Conservation (phyloP, 2,888 invertebrate genomes). For the Sarcophaga subvicina region DNA sequence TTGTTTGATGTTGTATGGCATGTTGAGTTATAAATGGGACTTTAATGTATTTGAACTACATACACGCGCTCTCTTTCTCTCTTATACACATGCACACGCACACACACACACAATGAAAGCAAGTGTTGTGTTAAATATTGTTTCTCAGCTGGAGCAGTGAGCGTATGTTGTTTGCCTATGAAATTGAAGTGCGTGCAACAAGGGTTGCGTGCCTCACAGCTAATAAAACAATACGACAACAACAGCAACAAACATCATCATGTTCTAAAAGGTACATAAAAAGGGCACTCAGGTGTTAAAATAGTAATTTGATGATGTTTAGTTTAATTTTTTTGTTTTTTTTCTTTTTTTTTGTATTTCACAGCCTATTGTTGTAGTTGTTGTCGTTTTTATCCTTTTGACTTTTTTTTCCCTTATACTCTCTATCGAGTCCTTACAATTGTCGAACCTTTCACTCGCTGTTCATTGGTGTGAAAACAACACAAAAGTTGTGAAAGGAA, state of each 20-base stretch:
- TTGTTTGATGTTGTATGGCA: background rate
- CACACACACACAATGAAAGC: background rate
- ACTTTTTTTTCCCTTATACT: slow-evolving; percentile 23
- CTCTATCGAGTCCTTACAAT: slow-evolving; percentile 19
- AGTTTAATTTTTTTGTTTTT: slow-evolving; percentile 56
- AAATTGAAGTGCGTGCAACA: slow-evolving; percentile 39
- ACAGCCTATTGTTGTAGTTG: slow-evolving; percentile 27
- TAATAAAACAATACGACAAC: slow-evolving; percentile 43
- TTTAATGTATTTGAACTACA: background rate
- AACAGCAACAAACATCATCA: slow-evolving; percentile 4
- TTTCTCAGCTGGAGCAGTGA: background rate
- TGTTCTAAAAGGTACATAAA: slow-evolving; percentile 40
- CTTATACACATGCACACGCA: no score
- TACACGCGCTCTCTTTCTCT: background rate
- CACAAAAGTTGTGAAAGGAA: slow-evolving; percentile 23
- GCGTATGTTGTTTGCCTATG: background rate
- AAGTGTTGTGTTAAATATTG: slow-evolving; percentile 18
- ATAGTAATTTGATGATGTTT: slow-evolving; percentile 70
- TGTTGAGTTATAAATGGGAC: background rate
- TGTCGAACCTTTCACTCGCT: background rate
- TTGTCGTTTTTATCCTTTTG: slow-evolving; percentile 45
- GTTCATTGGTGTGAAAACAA: slow-evolving; percentile 62
- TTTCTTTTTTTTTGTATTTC: background rate
- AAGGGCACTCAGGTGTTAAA: slow-evolving; percentile 69
- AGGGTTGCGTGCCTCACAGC: slow-evolving; percentile 64